Conservation (phyloP, 2,888 invertebrate genomes). For the Acrobasis suavella region DNA sequence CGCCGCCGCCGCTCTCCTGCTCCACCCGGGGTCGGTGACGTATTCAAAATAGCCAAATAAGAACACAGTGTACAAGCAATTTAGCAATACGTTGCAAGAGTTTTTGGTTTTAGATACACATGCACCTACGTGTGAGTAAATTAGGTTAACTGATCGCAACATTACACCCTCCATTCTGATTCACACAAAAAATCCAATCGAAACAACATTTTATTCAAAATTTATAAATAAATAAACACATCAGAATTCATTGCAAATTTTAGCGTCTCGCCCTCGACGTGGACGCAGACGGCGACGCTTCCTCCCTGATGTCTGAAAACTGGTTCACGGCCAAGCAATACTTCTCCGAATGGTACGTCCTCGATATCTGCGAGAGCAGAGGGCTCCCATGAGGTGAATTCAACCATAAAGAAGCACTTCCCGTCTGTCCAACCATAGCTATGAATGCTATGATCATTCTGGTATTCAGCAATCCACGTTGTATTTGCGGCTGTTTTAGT, state of each 20-base stretch:
- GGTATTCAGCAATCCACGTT: constrained; percentile 69
- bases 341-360: constrained; percentile 76
- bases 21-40: no score
- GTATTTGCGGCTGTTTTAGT: constrained; percentile 72
- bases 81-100: no score
- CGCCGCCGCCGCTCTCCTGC: no score
- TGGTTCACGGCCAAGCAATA: constrained; percentile 76
- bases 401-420: constrained; percentile 70
- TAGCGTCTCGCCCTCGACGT: constrained; percentile 55
- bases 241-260: not conserved
- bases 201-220: not conserved
- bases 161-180: no score
- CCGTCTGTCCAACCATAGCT: constrained; percentile 72
- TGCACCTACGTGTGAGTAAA: no score
- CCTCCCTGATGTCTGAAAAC: constrained; percentile 58
- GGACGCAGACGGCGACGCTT: constrained; percentile 45
- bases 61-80: no score
- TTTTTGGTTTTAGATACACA: no score
- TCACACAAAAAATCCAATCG: no score
- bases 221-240: not conserved
- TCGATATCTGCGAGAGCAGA: constrained; percentile 69
- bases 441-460: constrained; percentile 74
- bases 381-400: constrained; percentile 76
- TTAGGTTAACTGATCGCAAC: no score
- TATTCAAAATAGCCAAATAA: no score